Evolutionary conservation across 2,888 invertebrate species (phyloP), one percentile per base, ranked within the genome.

Genomic region (Platerodrilus igneus): DNA sequence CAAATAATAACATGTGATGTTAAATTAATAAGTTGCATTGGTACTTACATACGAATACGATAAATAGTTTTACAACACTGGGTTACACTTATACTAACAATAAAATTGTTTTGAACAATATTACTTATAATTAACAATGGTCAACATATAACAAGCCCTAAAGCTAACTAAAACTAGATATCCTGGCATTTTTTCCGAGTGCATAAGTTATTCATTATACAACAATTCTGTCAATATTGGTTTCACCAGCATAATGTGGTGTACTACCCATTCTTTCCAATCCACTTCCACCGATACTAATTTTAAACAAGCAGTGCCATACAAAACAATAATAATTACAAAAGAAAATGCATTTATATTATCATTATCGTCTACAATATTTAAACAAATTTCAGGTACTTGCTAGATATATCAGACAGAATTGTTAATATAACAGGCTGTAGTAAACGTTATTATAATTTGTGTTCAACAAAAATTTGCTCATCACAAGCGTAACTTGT

Each of bases 121-220:
- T n/a, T n/a, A n/a, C n/a, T n/a, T n/a, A n/a, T n/a, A n/a, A n/a
- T 56, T 59, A 58, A 62, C 63, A 60, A 58, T 59, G 59, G 62
- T 57, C 59, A 62, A 60, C 57, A 59, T 56, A 47, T 45, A 11
- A 51, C 50, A 58, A 45, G 53, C 53, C 54, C 44, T 52, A 55
- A 59, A 61, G 55, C 59, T 65, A 66, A 61, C 59, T 63, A 63
- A 63, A 63, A 50, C 59, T 57, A 59, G 59, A 52, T 55, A 55
- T 58, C 53, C 60, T 64, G 64, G 63, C 62, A 62, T 63, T 60
- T n/a, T n/a, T 57, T 53, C 37, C 37, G 45, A 38, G 36, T 50
- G 44, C 39, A 40, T 28, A 32, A 27, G 22, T 29, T 22, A 18
- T 28, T 15, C 11, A 33, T 41, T 42, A 42, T 42, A 42, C 37